Evolutionary conservation across 2,113 vertebrate species (phyloP).

Genomic region (Zingel zingel): DNA sequence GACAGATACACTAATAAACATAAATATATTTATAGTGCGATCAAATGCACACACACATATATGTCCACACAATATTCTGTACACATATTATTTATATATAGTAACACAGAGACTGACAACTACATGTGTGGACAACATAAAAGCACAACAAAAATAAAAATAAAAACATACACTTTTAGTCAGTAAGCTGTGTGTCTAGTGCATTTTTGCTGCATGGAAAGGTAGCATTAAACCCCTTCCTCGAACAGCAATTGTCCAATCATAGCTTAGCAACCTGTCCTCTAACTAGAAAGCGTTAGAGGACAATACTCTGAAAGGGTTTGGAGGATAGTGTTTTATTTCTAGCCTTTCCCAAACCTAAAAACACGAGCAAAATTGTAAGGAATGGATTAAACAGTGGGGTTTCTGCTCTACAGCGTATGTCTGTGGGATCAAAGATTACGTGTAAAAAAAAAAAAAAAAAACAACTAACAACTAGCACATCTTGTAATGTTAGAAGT

Average conservation of each 20-base stretch:
- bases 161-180: too few species aligned
- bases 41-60: neutral
- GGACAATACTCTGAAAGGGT: neutral
- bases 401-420: neutral
- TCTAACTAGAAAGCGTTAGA: neutral
- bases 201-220: neutral
- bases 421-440: too few species aligned
- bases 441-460: too few species aligned
- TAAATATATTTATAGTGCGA: neutral
- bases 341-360: neutral
- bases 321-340: neutral
- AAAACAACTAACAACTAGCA: too few species aligned
- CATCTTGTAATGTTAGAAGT: too few species aligned
- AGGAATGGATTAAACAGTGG: neutral
- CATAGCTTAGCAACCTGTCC: neutral
- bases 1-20: neutral
- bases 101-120: neutral
- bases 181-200: neutral
- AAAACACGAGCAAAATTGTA: neutral
- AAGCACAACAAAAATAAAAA: too few species aligned
- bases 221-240: neutral
- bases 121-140: neutral
- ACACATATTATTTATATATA: neutral
- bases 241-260: neutral
- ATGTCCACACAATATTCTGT: neutral